A percentile compares a stretch with the other conserved stretches of the same genome.
These are phyloP conservation scores for Boulengeromyrus knoepffleri DNA, from an alignment of 2,113 vertebrate species.

Conservation along the genomic window DNA sequence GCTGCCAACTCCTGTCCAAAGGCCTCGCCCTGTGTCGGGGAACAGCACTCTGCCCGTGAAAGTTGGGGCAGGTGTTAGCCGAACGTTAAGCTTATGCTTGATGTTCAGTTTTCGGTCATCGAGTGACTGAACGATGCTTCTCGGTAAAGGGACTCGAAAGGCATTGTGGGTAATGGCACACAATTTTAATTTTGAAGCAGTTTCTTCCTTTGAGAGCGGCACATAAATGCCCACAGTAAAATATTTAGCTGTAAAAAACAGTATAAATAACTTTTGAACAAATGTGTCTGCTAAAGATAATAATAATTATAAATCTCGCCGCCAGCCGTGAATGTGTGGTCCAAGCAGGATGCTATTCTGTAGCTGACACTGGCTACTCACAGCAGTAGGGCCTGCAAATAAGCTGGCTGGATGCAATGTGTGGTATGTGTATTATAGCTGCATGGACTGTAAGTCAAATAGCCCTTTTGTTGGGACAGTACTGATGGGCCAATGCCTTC, in stretches of 20 bases:
- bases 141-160: neutral
- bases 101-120: neutral
- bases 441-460: neutral
- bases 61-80: neutral
- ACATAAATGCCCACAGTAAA: neutral
- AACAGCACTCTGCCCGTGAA: neutral
- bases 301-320: neutral
- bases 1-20: neutral
- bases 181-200: neutral
- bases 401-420: neutral
- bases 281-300: neutral
- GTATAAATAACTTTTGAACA: neutral
- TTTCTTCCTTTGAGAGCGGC: neutral
- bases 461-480: neutral
- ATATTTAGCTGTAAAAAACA: neutral
- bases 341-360: neutral
- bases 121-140: neutral
- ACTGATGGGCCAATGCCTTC: neutral
- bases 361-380: neutral
- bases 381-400: neutral
- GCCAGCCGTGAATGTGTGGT: neutral
- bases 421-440: neutral
- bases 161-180: neutral
- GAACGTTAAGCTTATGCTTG: neutral
- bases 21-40: neutral